These are phyloP conservation scores for Champsocephalus gunnari DNA, from an alignment of 2,797 vertebrate genomes.

Conservation along the genomic window DNA sequence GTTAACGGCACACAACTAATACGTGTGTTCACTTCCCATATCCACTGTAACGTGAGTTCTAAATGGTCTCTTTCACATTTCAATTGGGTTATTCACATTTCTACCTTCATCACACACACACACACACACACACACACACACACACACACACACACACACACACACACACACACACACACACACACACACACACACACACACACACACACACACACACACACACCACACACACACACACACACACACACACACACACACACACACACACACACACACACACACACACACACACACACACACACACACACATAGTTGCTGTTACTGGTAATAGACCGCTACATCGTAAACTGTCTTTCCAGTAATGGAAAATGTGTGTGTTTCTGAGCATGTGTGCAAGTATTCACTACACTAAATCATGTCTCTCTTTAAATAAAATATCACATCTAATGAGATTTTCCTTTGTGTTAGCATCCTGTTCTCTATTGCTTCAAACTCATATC, in stretches of 20 bases:
- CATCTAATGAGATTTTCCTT: conserved; percentile 22
- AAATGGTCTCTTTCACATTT: conserved; percentile 29
- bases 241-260: neutral
- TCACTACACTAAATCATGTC: conserved; percentile 2
- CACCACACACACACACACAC: neutral
- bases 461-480: conserved; percentile 14
- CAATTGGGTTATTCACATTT: conserved; percentile 54
- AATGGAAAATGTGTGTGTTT: conserved; percentile 29
- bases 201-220: neutral
- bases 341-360: conserved; percentile 24
- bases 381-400: conserved; percentile 2
- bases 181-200: neutral
- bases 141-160: neutral
- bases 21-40: conserved; percentile 30
- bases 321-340: conserved; percentile 30
- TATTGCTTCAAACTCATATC: conserved; percentile 6
- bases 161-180: neutral
- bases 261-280: neutral
- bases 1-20: no score
- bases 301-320: conserved; percentile 4
- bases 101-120: neutral
- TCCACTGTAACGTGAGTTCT: conserved; percentile 29
- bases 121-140: neutral
- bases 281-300: neutral
- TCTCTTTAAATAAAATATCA: conserved; percentile 28